Evolutionary conservation across 2,888 invertebrate genomes (phyloP), one percentile per base, ranked within the genome.

Genomic region (Nomada goodeniana): DNA sequence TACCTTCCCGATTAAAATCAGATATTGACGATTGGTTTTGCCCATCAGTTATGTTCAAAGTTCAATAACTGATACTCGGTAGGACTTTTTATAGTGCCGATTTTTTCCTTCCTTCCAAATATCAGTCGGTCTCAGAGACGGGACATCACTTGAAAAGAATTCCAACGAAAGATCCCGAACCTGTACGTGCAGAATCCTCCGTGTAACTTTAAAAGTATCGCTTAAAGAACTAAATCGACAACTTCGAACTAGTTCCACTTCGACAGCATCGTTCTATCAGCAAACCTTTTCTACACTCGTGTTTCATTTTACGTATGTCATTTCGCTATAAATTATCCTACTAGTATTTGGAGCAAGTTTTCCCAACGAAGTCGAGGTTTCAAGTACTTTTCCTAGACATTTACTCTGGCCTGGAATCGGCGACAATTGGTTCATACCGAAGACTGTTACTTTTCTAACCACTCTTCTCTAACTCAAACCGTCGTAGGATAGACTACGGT

Each of bases 161-260:
- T n/a, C 36, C 29, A 68, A 10, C 36, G 53, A 23, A 42, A n/a
- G 15, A 15, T 15, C 11, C 7, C 44, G 42, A 5, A 11, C 15
- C 1, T 44, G 20, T 61, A 26, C 67, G 63, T 42, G 5, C 36
- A 72, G 50, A 26, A 59, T 55, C 63, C 68, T 64, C 67, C 60
- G 68, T 79, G 73, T 72, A 83, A 86, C 80, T 86, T 85, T 11
- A 10, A n/a, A 81, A 83, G 76, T 64, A 59, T 57, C 67, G 70
- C 70, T 65, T 61, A 59, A 84, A 74, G 63, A 85, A 81, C 76
- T 64, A 20, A 53, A 52, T 36, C 74, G 83, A 76, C 86, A 79
- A 83, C 76, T 79, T 68, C 47, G 47, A 47, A 47, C 47, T 47
- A 47, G 69, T 60, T 70, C 55, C 63, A 57, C 72, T 75, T 74